phyloP scores from a whole-genome alignment of 2,888 invertebrate genomes.

The Nebria salina region DNA sequence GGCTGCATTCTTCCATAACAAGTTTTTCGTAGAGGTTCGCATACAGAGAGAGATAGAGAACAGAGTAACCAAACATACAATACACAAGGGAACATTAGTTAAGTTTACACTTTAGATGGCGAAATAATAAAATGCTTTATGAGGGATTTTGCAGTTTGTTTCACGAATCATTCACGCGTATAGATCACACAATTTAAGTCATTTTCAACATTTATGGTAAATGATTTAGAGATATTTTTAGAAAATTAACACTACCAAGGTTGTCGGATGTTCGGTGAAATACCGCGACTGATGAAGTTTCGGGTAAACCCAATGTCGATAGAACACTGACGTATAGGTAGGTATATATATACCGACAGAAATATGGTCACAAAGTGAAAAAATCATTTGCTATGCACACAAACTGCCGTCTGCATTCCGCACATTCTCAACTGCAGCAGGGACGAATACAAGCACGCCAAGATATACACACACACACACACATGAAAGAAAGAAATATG shows the following conservation, averaged over 20 bases:
- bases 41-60: background rate
- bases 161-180: no score
- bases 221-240: no score
- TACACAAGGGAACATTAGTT: background rate
- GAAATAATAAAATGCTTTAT: no score
- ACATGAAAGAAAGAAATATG: slow-evolving; percentile 10
- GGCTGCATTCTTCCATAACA: slow-evolving; percentile 42
- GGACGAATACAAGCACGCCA: slow-evolving; percentile 4
- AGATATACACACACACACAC: background rate
- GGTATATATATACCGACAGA: background rate
- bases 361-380: slow-evolving; percentile 7
- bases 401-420: slow-evolving; percentile 40
- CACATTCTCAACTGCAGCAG: slow-evolving; percentile 28
- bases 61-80: background rate
- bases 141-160: no score
- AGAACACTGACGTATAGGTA: slow-evolving; percentile 2
- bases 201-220: no score
- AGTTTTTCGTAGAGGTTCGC: slow-evolving; percentile 24
- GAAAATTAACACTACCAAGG: background rate
- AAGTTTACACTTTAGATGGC: background rate
- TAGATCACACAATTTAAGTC: no score
- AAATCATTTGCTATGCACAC: slow-evolving; percentile 34
- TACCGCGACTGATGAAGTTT: background rate
- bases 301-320: background rate
- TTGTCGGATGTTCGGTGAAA: background rate